Evolutionary conservation across 1,140 invertebrate genomes (phyloP).

Genomic region (Argopecten irradians): DNA sequence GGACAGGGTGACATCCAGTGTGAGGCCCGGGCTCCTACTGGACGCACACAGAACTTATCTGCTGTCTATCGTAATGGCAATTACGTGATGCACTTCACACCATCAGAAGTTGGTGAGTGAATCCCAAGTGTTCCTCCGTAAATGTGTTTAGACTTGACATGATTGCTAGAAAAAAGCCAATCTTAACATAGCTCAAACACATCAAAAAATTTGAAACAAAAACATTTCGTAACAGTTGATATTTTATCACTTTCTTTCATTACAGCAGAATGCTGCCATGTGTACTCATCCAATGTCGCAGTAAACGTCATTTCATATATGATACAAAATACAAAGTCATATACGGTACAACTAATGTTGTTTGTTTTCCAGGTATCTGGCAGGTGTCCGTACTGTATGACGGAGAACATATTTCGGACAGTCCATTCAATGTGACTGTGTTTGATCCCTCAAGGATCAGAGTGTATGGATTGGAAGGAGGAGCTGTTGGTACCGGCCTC

Average conservation of each 20-base stretch:
- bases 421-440: constrained; percentile 73
- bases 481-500: constrained; percentile 74
- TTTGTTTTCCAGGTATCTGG: constrained; percentile 84
- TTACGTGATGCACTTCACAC: constrained; percentile 95
- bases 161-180: no score
- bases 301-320: neutral
- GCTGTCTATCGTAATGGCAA: constrained; percentile 85
- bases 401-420: constrained; percentile 94
- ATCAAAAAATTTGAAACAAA: no score
- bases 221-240: no score
- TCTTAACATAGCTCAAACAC: no score
- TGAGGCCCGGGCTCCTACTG: constrained; percentile 91
- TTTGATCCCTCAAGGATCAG: constrained; percentile 73
- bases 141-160: no score
- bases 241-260: no score
- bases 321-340: neutral
- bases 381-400: constrained; percentile 96
- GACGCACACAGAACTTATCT: constrained; percentile 84
- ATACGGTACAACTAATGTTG: neutral
- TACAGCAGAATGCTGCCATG: no score
- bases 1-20: constrained; percentile 89
- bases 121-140: neutral
- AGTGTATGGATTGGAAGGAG: constrained; percentile 72
- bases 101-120: constrained; percentile 90
- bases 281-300: no score